Evolutionary conservation across 1,140 invertebrate genomes (phyloP).

Genomic region (Physella acuta): DNA sequence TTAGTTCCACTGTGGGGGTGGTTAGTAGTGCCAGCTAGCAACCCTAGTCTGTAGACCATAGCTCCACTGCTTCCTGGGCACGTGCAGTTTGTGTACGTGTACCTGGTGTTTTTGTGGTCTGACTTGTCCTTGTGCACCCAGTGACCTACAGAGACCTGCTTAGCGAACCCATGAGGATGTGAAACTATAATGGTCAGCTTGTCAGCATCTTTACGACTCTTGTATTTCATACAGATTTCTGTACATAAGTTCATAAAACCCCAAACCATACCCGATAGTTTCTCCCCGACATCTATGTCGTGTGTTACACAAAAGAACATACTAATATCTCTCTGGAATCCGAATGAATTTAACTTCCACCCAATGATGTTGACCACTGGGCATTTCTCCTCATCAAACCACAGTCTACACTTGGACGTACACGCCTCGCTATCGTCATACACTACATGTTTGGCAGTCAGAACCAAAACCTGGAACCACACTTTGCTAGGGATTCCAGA

Average conservation of each 20-base stretch:
- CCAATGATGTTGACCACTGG: not conserved
- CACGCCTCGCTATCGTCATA: not conserved
- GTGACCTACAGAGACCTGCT: not conserved
- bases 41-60: not conserved
- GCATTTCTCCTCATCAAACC: not conserved
- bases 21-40: not conserved
- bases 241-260: not conserved
- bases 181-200: not conserved
- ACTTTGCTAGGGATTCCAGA: not conserved
- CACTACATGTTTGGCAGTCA: not conserved
- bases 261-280: not conserved
- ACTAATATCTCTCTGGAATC: not conserved
- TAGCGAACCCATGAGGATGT: not conserved
- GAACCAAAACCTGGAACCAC: not conserved
- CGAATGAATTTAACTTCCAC: not conserved
- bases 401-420: not conserved
- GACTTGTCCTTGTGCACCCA: not conserved
- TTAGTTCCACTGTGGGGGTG: not conserved
- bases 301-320: not conserved
- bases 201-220: not conserved
- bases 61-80: not conserved
- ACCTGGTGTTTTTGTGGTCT: not conserved
- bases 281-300: not conserved
- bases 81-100: not conserved
- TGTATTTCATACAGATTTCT: not conserved